Percentiles rank a stretch among this genome's conserved stretches.
These are phyloP conservation scores for Notodonta ziczac DNA, from an alignment of 2,888 invertebrate genomes.

Conservation along the genomic window DNA sequence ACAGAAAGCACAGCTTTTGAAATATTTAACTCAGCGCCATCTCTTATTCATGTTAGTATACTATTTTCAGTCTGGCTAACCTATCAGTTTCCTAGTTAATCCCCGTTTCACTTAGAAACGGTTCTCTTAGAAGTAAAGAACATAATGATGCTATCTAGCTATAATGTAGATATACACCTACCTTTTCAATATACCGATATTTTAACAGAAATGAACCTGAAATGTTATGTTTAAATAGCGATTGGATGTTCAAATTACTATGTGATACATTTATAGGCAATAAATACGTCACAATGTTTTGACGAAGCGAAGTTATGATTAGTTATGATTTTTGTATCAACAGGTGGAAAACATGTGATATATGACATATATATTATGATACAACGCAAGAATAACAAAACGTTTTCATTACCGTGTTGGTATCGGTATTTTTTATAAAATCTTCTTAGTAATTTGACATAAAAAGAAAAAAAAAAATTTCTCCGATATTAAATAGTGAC, in stretches of 20 bases:
- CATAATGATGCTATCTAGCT: background rate
- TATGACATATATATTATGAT: slow-evolving; percentile 10
- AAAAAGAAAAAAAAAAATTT: background rate
- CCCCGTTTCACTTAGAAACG: background rate
- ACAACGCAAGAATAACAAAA: background rate
- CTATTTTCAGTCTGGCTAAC: slow-evolving; percentile 30
- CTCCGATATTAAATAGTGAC: background rate
- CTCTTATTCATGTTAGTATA: slow-evolving; percentile 12
- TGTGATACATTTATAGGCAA: background rate
- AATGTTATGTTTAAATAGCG: too few relatives aligned
- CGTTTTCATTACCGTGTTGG: too few relatives aligned
- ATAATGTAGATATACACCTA: too few relatives aligned
- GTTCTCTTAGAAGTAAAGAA: slow-evolving; percentile 8
- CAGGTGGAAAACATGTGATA: slow-evolving; percentile 54
- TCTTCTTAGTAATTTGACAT: background rate
- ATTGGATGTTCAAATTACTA: too few relatives aligned
- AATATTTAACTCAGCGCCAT: slow-evolving; percentile 29
- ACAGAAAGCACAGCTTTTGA: background rate
- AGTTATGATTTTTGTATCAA: slow-evolving; percentile 37
- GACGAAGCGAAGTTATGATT: slow-evolving; percentile 23
- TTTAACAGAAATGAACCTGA: too few relatives aligned
- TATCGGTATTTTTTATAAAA: too few relatives aligned
- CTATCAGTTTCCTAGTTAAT: slow-evolving; percentile 10
- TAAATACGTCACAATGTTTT: slow-evolving; percentile 8
- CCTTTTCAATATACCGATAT: too few relatives aligned